phyloP scores from a whole-genome alignment of 2,797 vertebrate genomes.

The Echiichthys vipera region DNA sequence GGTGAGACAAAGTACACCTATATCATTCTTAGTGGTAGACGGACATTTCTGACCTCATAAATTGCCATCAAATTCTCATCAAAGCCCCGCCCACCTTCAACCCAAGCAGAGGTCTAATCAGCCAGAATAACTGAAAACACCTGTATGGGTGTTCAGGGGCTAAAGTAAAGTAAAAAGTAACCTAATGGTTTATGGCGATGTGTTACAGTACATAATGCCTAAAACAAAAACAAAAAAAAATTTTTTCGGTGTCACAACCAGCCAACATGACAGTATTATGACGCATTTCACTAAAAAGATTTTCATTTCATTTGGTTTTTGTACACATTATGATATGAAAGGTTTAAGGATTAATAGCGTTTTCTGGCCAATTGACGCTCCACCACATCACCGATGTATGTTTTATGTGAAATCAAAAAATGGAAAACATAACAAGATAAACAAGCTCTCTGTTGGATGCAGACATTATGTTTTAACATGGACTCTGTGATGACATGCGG shows the following conservation, averaged over 20 bases:
- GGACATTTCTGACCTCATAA: too few relatives aligned
- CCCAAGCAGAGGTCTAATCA: too few relatives aligned
- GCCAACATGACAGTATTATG: not conserved
- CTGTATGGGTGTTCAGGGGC: too few relatives aligned
- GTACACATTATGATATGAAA: not conserved
- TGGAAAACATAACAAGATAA: conserved; percentile 23
- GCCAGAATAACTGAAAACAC: too few relatives aligned
- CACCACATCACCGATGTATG: not conserved
- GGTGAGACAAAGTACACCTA: too few relatives aligned
- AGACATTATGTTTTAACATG: conserved; percentile 45
- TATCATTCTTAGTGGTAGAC: too few relatives aligned
- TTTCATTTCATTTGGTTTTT: not conserved
- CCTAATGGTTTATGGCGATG: too few relatives aligned
- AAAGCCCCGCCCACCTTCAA: too few relatives aligned
- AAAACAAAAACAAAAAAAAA: too few relatives aligned
- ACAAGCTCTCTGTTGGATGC: conserved; percentile 16
- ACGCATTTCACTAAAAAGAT: not conserved
- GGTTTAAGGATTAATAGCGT: not conserved
- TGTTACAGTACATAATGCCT: too few relatives aligned
- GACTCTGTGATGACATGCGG: conserved; percentile 59
- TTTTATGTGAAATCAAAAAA: conserved; percentile 17
- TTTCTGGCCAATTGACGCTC: not conserved
- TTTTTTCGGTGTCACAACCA: not conserved
- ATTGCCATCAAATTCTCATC: too few relatives aligned
- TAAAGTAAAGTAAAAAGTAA: too few relatives aligned